These are phyloP conservation scores for Bombus fervidus DNA, from an alignment of 1,140 invertebrate genomes.

Conservation along the genomic window DNA sequence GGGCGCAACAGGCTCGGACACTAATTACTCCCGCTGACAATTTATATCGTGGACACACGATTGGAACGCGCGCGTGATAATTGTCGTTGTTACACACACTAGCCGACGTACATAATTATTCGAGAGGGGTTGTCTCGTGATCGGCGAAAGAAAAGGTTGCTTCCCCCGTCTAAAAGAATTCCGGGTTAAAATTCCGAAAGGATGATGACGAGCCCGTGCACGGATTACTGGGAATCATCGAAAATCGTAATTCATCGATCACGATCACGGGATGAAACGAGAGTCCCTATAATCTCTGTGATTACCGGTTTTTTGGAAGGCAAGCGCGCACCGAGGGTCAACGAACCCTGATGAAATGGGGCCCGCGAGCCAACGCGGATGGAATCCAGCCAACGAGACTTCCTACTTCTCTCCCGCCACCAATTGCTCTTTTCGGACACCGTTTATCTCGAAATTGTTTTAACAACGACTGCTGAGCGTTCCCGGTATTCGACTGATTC, in stretches of 20 bases:
- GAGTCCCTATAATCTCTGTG: constrained; percentile 50
- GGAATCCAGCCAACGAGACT: constrained; percentile 6
- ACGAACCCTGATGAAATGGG: constrained; percentile 29
- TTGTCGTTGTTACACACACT: constrained; percentile 30
- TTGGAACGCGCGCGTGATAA: constrained; percentile 36
- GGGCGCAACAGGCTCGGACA: constrained; percentile 21
- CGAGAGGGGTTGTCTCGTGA: no score
- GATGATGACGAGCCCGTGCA: not conserved
- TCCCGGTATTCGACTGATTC: not conserved
- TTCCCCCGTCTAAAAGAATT: not conserved
- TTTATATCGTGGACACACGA: constrained; percentile 50
- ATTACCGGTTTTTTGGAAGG: constrained; percentile 43
- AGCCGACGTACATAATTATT: not conserved
- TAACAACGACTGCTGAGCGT: no score
- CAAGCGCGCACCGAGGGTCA: constrained; percentile 9
- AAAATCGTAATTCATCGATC: constrained; percentile 56
- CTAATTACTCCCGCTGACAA: constrained; percentile 64
- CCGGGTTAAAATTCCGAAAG: constrained; percentile 31
- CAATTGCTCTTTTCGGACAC: constrained; percentile 4
- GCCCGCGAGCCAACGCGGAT: not conserved
- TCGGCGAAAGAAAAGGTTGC: no score
- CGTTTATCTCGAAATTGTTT: constrained; percentile 22
- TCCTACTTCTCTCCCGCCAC: not conserved
- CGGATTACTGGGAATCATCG: constrained; percentile 49
- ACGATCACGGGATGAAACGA: constrained; percentile 6